Conservation (phyloP, 2,113 vertebrate genomes). For the Seriola rivoliana region DNA sequence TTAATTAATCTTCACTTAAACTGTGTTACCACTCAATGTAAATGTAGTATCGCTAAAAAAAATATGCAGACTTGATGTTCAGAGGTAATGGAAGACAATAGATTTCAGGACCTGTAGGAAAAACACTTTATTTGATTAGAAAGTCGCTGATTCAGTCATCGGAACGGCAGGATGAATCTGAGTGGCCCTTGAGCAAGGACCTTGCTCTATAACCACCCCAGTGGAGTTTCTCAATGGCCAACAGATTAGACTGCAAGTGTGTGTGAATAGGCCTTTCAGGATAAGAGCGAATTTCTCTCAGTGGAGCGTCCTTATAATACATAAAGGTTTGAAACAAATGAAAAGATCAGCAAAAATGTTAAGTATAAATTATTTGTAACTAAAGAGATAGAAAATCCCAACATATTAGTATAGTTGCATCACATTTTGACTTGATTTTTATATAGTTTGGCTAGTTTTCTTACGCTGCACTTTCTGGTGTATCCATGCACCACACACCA, state of each 20-base stretch:
- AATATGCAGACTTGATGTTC: constrained; percentile 21
- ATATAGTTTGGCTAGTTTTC: background rate
- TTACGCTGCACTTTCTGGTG: background rate
- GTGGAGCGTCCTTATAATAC: background rate
- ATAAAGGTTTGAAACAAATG: background rate
- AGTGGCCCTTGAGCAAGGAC: background rate
- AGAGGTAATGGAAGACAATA: constrained; percentile 24
- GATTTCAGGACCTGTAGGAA: constrained; percentile 5
- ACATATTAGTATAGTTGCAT: background rate
- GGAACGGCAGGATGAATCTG: background rate
- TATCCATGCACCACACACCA: constrained; percentile 6
- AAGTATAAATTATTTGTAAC: background rate
- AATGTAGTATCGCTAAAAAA: background rate
- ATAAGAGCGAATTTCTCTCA: background rate
- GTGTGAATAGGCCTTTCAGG: background rate
- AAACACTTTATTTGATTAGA: constrained; percentile 23
- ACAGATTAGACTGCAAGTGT: background rate
- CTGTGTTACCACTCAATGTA: background rate
- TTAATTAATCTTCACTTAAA: background rate
- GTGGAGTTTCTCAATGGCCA: background rate
- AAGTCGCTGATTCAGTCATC: background rate
- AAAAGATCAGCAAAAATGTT: background rate
- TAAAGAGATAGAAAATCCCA: background rate
- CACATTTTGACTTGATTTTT: background rate
- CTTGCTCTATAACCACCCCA: background rate